Percentiles rank a stretch among this genome's conserved stretches.
phyloP scores from a whole-genome alignment of 2,888 invertebrate genomes.

The Caenorhabditis virilis region DNA sequence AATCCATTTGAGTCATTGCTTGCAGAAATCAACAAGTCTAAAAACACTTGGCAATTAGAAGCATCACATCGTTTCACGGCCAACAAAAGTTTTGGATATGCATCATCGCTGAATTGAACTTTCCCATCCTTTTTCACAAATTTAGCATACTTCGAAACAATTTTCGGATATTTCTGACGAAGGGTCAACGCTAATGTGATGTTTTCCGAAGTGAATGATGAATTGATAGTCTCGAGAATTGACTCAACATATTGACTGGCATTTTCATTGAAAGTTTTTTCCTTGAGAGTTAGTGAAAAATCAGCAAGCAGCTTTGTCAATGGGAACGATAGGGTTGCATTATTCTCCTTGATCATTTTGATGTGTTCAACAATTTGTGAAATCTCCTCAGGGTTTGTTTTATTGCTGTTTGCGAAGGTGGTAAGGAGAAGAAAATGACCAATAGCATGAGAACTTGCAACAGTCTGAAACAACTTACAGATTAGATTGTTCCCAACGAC shows the following conservation, averaged over 20 bases:
- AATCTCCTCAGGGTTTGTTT: constrained; percentile 20
- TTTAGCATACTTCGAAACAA: constrained; percentile 26
- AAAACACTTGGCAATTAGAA: not conserved
- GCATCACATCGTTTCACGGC: constrained; percentile 22
- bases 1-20: constrained; percentile 1
- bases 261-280: constrained; percentile 31
- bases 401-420: constrained; percentile 10
- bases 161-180: constrained; percentile 5
- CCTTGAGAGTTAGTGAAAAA: constrained; percentile 18
- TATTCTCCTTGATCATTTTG: constrained; percentile 25
- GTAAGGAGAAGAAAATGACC: constrained; percentile 43
- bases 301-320: constrained; percentile 29
- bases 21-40: not conserved
- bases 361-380: constrained; percentile 29
- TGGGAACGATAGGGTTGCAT: constrained; percentile 33
- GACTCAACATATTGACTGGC: constrained; percentile 23
- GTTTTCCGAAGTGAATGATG: constrained; percentile 25
- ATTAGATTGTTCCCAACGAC: not conserved
- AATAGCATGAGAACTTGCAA: constrained; percentile 33
- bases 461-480: constrained; percentile 21
- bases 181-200: constrained; percentile 16
- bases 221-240: constrained; percentile 17
- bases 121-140: constrained; percentile 42
- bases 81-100: constrained; percentile 17
- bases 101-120: constrained; percentile 19